Base-by-base conservation (phyloP, 2,797 vertebrate species). In the Diplodus sargus region DNA sequence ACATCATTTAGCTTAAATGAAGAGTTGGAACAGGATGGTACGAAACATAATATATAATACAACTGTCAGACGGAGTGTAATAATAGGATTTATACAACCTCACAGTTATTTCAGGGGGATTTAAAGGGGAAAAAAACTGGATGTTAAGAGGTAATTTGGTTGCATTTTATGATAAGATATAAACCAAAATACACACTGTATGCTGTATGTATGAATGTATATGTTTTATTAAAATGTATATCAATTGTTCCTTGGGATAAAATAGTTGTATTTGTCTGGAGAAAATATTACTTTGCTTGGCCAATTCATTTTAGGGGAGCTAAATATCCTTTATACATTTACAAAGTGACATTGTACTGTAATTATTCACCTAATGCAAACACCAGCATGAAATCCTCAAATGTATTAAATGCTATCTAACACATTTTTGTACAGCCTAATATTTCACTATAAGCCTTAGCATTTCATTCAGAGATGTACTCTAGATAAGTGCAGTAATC, bases 401-500 rank as follows among this genome's bases (percentile, higher is more conserved):
- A 92, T 85, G 85, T 70, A 84, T 90, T 85, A 82, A 85, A 87
- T 62, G 54, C 77, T 90, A 91, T 91, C 88, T 83, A 75, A 86
- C 92, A 79, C 85, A 83, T 91, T 93, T 92, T 83, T 89, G 73
- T 57, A 85, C 81, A 79, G 84, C 88, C 92, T 92, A 92, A 94
- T 94, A 94, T 94, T 94, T 94, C 91, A 93, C 90, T 80, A 90
- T 85, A 91, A 90, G 89, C 91, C 84, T 45, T 58, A 85, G 82
- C 88, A 89, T 94, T 95, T 95, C 90, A 92, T 93, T 93, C 84
- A 87, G 81, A 94, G 94, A 95, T 95, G 90, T 90, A 88, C 92
- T 94, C 84, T 74, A 94, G 93, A 95, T 95, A 95, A 93, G 88
- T 83, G 86, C 81, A 92, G 91, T 94, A 94, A 95, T 94, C 93